Evolutionary conservation across 1,140 invertebrate genomes (phyloP).

Genomic region (Ips nitidus): DNA sequence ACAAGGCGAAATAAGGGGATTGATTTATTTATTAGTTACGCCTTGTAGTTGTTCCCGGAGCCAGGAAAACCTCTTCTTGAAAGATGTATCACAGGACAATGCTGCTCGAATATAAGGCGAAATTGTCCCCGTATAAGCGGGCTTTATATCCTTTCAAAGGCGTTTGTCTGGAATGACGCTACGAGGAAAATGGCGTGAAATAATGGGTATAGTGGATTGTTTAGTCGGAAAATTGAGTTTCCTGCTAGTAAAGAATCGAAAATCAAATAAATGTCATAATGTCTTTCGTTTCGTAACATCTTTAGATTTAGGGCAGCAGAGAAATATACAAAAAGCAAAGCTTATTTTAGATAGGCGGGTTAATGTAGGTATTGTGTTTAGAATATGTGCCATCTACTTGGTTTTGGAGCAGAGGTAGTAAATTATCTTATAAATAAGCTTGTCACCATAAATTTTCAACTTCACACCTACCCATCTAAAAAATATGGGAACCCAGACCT

Average conservation of each 20-base stretch:
- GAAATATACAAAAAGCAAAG: too few species aligned
- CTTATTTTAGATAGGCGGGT: too few species aligned
- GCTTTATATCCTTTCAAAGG: conserved; percentile 33
- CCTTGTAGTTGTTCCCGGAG: conserved; percentile 31
- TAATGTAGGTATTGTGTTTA: not conserved
- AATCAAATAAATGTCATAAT: not conserved
- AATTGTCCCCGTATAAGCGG: conserved; percentile 30
- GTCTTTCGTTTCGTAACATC: not conserved
- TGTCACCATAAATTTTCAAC: conserved; percentile 10
- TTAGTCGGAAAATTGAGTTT: conserved; percentile 25
- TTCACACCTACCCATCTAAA: not conserved
- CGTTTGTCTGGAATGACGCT: conserved; percentile 27
- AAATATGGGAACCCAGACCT: conserved; percentile 18
- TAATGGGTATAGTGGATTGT: conserved; percentile 18
- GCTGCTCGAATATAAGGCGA: conserved; percentile 29
- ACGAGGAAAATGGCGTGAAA: conserved; percentile 31
- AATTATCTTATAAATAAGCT: conserved; percentile 10
- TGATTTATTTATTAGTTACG: conserved; percentile 36
- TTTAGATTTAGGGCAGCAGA: not conserved
- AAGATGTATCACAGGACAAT: conserved; percentile 33
- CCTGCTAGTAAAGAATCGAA: not conserved
- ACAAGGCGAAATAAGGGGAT: conserved; percentile 29
- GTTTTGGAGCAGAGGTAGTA: not conserved
- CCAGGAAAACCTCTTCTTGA: conserved; percentile 30
- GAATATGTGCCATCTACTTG: not conserved